Percentiles rank a stretch among this genome's conserved stretches.
Conservation (phyloP, 2,797 vertebrate species). For the Myotis daubentonii region DNA sequence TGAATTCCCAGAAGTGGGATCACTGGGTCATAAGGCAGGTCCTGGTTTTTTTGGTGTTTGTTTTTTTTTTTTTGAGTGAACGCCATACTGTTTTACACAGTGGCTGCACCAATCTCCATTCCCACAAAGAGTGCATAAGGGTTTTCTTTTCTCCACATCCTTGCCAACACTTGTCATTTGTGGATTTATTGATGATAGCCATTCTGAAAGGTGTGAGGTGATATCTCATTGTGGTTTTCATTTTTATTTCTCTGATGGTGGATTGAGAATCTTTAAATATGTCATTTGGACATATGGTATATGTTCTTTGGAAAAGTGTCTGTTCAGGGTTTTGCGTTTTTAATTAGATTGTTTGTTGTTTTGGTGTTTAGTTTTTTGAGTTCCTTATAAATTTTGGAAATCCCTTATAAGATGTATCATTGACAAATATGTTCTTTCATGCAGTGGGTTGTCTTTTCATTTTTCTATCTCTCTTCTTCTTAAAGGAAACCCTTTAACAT, state of each 20-base stretch:
- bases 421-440: background rate
- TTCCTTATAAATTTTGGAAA: background rate
- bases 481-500: background rate
- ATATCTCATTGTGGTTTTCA: background rate
- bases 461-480: background rate
- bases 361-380: background rate
- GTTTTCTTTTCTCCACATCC: background rate
- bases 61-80: background rate
- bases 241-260: background rate
- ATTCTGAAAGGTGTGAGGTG: background rate
- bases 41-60: background rate
- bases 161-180: background rate
- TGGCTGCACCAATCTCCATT: background rate
- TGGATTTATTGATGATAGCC: background rate
- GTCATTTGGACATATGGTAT: background rate
- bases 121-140: background rate
- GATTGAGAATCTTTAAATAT: background rate
- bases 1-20: background rate
- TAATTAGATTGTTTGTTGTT: background rate
- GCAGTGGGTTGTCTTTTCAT: background rate
- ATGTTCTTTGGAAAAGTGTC: background rate
- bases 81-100: background rate
- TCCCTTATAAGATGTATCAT: background rate
- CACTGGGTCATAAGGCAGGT: background rate
- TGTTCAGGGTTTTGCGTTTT: background rate